Base-by-base conservation (phyloP, 2,797 vertebrate species). In the Crenuchus spilurus region DNA sequence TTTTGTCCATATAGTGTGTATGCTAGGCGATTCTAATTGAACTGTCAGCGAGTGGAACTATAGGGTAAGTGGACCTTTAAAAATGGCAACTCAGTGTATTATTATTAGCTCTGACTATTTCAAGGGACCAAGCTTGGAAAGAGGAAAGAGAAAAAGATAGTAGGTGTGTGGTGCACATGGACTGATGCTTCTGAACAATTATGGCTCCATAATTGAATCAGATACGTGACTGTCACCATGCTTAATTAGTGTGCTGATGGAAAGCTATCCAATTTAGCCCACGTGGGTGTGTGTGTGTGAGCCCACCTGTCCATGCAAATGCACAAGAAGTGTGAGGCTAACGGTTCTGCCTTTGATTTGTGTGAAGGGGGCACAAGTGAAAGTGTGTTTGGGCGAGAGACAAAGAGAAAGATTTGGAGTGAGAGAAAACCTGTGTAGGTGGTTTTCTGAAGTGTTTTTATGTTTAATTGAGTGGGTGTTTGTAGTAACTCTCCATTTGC, bases 341-440 rank as follows among this genome's bases (percentile, higher is more conserved):
- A 46, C 11, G 18, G 13, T 35, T 28, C 49, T 76, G 37, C 48
- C 41, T 75, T 64, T 67, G 46, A 71, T 74, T 70, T 62, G 61
- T 42, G 66, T 52, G 67, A 52, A 42, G 42, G 41, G 60, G 46
- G 28, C 55, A 58, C 26, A 51, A 55, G 77, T 33, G 51, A 37
- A 84, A 57, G 86, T 78, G 28, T 55, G 66, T 37, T 63, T 78
- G 20, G 20, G 73, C 74, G 77, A 80, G 68, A 63, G 42, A 86
- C 85, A 88, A 86, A 84, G 74, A 83, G 77, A 78, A 57, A 65
- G 39, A 86, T 84, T 87, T 86, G 85, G 75, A 83, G 85, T 83
- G 81, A 79, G 63, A 75, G 82, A 85, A 85, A 88, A 88, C 87
- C 87, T 78, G 87, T 78, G 89, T 92, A 89, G 91, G 89, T 91